Base-by-base conservation (phyloP, 2,113 vertebrate genomes). In the Lethenteron camtschaticum region DNA sequence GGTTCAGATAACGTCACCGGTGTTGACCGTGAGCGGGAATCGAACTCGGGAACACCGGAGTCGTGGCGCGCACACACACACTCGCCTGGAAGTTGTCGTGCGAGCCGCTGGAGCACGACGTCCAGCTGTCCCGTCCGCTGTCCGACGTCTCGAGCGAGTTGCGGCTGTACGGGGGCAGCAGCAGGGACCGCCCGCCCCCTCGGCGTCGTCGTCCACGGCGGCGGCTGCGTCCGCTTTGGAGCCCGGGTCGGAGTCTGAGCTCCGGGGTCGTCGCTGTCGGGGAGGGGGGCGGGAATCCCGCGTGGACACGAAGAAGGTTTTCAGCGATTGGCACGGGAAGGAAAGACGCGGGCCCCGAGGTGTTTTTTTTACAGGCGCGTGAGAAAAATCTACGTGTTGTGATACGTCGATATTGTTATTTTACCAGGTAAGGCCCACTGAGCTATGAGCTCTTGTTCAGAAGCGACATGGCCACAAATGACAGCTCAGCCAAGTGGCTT, bases 111-210 rank as follows among this genome's bases (percentile, higher is more conserved):
- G 94, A 99, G 73, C 94, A 99, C 8, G 92, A 96, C 0, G 94
- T 99, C 94, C 94, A 99, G 81, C 90, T 96, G 60, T 92, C 94
- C 1, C 92, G 87, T 68, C 94, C 94, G 2, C 92, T 96, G 82
- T 99, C 94, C 1, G 92, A 91, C 1, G 94, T 92, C 13, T 95
- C 94, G 0, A 99, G 84, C 0, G 94, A 99, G 2, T 90, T 86
- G 0, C 92, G 85, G 70, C 63, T 99, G 91, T 11, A 90, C 90
- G 76, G 95, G 90, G 78, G 96, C 94, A 41, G 41, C 41, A 41
- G 41, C 41, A 41, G 41, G 41, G 41, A 41, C 41, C 41, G 41
- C 41, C 41, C 41, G 41, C 41, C 41, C 41, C 5, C 41, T 41
- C 41, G 41, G 41, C 41, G 41, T 41, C 41, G 41, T 41, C 41